Evolutionary conservation across 2,888 invertebrate genomes (phyloP), one percentile per base, ranked within the genome.

Genomic region (Platynereis dumerilii): DNA sequence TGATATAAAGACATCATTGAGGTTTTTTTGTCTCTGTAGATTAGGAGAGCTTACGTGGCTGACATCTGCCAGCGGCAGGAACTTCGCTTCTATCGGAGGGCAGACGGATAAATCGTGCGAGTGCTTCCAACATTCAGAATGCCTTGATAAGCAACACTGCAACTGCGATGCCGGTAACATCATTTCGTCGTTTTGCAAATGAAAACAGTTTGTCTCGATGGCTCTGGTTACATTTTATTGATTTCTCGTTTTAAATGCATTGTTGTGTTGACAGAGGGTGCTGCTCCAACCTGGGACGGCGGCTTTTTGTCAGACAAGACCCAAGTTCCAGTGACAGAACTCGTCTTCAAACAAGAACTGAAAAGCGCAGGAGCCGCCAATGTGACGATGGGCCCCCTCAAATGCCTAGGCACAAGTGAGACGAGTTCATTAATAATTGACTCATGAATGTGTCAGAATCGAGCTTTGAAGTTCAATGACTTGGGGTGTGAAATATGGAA

Each of bases 401-500:
- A 94, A 84, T 96, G 96, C 85, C 94, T 94, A 62, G 95, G 95
- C 87, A 94, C 94, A 65, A 94, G 95, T 95, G 34, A 34, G 34
- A 34, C 7, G 7, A 12, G 3, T n/a, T 48, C 22, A 20, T 48
- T 12, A 48, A 48, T 48, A 48, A 48, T 48, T 48, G 7, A 22
- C 22, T 48, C 48, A 20, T 20, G 22, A n/a, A 48, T n/a, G 22
- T 48, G 22, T 20, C n/a, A 48, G n/a, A 48, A 22, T 12, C 17
- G 22, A 48, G 3, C 34, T 34, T 34, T 34, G 34, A 34, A 34
- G 34, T 34, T 12, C 12, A 34, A 34, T 34, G 34, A 12, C 34
- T 34, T 34, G 12, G 12, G 12, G 12, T 34, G 34, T 34, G 5
- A 12, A 34, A 34, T 34, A 34, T 34, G 34, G 12, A 34, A 34